Evolutionary conservation across 2,113 vertebrate genomes (phyloP), one percentile per base, ranked within the genome.

Genomic region (Sapayoa aenigma): DNA sequence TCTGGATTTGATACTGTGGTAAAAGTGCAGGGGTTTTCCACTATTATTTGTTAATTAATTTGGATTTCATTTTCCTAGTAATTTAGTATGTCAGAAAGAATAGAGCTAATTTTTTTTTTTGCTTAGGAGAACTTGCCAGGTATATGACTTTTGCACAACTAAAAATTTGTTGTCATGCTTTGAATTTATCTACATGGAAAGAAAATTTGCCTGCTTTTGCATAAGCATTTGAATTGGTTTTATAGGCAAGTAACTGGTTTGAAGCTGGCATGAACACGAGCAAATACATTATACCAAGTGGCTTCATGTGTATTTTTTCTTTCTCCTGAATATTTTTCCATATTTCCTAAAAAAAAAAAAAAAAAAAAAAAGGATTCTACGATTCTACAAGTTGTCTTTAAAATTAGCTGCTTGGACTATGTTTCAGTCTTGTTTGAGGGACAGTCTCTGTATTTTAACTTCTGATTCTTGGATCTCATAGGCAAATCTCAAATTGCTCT

Each of bases 401-500:
- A 90, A 90, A 96, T 74, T 10, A 60, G 7, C 69, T 95, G 28
- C 74, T 90, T 75, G 76, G 42, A 92, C 37, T 72, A 53, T 31
- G 14, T 59, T 37, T 92, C 69, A 76, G 20, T 87, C 58, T 84
- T 62, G 9, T 84, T 93, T 89, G 83, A 92, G 37, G 75, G 68
- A 41, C 37, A 59, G 52, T 62, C 71, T 71, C 67, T 84, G 52
- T 63, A 46, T 87, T 92, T 94, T 87, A 88, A 44, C 73, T 90
- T 94, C 30, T 72, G 65, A 71, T 44, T 60, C 77, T 93, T 6
- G 6, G 39, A 76, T 90, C 53, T 59, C 31, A 20, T 59, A 75
- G 60, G 60, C 53, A 56, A 47, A 75, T 94, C 62, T 93, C 25
- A 89, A 72, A 90, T 75, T 78, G 62, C 84, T 92, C 90, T 94